Evolutionary conservation across 1,140 invertebrate genomes (phyloP), one percentile per base, ranked within the genome.

Genomic region (Megalopta genalis): DNA sequence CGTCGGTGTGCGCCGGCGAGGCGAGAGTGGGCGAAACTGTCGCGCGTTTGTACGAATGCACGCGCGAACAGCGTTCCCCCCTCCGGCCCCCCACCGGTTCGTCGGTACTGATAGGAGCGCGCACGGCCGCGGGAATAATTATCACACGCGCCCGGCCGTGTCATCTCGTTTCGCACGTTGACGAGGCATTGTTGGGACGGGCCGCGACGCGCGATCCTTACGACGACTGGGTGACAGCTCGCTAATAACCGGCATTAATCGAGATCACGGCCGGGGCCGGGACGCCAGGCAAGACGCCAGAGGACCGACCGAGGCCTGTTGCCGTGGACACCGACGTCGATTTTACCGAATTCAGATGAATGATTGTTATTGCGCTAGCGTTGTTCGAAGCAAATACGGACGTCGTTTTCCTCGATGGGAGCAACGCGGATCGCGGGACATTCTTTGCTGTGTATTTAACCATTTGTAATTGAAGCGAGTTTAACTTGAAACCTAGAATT

Each of bases 161-260:
- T 90, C 88, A 89, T 91, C 87, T 89, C 80, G 86, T 90, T 91
- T 91, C 85, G 83, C 87, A 83, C 86, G 85, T 88, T 88, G 88
- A 90, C 85, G 88, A 87, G 80, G 83, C 80, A 89, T 89, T 90
- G 83, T 88, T 83, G 77, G 80, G 60, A 81, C 79, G 71, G 63
- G 66, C 60, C 76, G 27, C 82, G 69, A 76, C 63, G 74, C 59
- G 70, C 81, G 64, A 83, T 85, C 82, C 82, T 87, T 86, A 87
- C 79, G 75, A 85, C 72, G 72, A 67, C 74, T 62, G 72, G 72
- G 66, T 82, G 85, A 87, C 84, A 86, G 82, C 75, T 69, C 54
- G 82, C 70, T 87, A 87, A 87, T 87, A 86, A 87, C 82, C 82
- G 62, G 57, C 83, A 84, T 86, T 82, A 86, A 86, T 86, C 84